Evolutionary conservation across 2,797 vertebrate genomes (phyloP).

Genomic region (Enteromius afrohamiltoni): DNA sequence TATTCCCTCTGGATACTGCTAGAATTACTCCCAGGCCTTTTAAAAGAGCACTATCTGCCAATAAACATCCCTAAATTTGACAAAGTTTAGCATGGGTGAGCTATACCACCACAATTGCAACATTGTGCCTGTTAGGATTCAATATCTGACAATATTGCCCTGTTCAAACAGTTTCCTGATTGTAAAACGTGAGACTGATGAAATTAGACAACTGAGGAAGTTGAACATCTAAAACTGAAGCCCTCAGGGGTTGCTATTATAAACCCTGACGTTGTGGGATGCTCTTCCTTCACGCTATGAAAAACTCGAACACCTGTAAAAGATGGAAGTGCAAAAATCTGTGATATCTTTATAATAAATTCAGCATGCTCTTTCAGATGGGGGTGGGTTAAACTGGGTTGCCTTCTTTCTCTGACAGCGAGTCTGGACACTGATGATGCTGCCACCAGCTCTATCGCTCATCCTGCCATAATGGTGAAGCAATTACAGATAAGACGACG

Average conservation of each 20-base stretch:
- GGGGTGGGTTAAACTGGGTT: slow-evolving; percentile 43
- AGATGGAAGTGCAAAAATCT: background rate
- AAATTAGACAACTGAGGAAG: background rate
- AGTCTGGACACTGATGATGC: slow-evolving; percentile 52
- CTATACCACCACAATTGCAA: slow-evolving; percentile 12
- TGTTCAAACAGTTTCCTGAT: slow-evolving; percentile 27
- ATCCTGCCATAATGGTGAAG: slow-evolving; percentile 58
- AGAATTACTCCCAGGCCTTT: slow-evolving; percentile 59
- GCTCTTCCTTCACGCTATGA: background rate
- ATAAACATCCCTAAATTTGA: slow-evolving; percentile 51
- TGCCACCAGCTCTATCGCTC: slow-evolving; percentile 56
- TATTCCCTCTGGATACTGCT: slow-evolving; percentile 61
- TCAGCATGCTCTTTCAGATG: slow-evolving; percentile 12
- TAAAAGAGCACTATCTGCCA: slow-evolving; percentile 55
- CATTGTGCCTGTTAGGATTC: slow-evolving; percentile 2
- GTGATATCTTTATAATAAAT: background rate
- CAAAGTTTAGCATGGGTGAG: slow-evolving; percentile 39
- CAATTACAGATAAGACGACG: slow-evolving; percentile 63
- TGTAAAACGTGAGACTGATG: slow-evolving; percentile 39
- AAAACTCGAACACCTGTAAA: background rate
- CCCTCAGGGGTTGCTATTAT: background rate
- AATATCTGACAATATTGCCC: slow-evolving; percentile 29
- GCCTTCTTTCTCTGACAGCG: slow-evolving; percentile 44
- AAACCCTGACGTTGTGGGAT: background rate
- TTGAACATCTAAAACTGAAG: slow-evolving; percentile 24